These are phyloP conservation scores for Ambastaia sidthimunki DNA, from an alignment of 2,797 vertebrate species.

Conservation along the genomic window DNA sequence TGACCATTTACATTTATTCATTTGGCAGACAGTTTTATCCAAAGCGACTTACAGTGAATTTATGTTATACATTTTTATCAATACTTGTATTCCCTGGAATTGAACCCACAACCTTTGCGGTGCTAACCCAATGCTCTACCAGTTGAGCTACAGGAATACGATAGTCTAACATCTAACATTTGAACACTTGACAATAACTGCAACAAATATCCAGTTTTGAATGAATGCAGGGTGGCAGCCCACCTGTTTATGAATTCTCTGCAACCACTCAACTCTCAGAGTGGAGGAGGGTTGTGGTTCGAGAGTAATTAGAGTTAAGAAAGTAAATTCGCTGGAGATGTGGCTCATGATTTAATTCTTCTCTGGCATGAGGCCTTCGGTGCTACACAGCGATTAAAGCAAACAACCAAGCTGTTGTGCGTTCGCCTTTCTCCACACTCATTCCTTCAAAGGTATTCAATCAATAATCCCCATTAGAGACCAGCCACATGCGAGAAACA, in stretches of 20 bases:
- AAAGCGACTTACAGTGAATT: too few species aligned
- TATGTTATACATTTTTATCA: too few species aligned
- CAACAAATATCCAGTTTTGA: not conserved
- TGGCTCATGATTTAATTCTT: conserved; percentile 24
- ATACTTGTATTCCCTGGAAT: too few species aligned
- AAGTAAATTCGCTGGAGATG: conserved; percentile 30
- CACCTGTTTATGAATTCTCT: conserved; percentile 2
- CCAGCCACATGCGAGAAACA: not conserved
- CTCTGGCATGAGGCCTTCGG: conserved; percentile 8
- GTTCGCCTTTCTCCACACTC: conserved; percentile 13
- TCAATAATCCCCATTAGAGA: conserved; percentile 33
- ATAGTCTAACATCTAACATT: too few species aligned
- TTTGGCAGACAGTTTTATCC: too few species aligned
- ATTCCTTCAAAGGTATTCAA: conserved; percentile 7
- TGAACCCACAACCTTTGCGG: too few species aligned
- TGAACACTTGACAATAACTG: not conserved
- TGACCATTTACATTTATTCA: too few species aligned
- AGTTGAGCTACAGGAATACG: too few species aligned
- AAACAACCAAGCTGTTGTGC: conserved; percentile 31
- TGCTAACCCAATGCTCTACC: too few species aligned
- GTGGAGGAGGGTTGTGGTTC: not conserved
- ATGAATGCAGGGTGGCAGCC: not conserved
- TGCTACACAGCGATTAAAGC: conserved; percentile 25
- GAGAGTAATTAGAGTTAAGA: conserved; percentile 34
- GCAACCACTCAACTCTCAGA: not conserved